phyloP scores from a whole-genome alignment of 2,797 vertebrate genomes.

The Enteromius treurensis region DNA sequence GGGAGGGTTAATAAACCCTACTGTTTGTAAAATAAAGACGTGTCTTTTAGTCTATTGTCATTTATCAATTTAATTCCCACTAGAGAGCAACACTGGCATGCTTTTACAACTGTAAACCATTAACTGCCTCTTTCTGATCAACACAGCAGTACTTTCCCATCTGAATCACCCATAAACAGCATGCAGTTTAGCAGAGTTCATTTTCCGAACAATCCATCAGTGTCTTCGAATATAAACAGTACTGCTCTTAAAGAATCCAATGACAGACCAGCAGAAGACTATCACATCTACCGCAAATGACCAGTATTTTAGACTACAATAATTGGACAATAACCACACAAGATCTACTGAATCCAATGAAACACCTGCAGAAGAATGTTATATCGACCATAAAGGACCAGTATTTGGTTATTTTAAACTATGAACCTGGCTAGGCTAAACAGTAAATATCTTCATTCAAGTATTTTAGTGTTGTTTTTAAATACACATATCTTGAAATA shows the following conservation, averaged over 20 bases:
- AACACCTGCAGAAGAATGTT: not conserved
- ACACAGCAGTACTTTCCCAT: constrained; percentile 62
- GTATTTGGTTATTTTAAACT: not conserved
- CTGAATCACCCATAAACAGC: constrained; percentile 55
- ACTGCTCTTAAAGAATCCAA: constrained; percentile 20
- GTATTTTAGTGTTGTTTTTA: not conserved
- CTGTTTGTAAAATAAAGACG: not conserved
- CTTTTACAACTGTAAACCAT: constrained; percentile 69
- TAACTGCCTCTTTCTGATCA: constrained; percentile 67
- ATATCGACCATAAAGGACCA: not conserved
- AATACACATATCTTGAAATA: no score
- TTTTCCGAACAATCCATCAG: constrained; percentile 33
- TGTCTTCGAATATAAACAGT: constrained; percentile 2
- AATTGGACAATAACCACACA: not conserved
- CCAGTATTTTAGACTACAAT: not conserved
- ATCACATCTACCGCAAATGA: not conserved
- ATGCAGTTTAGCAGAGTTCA: not conserved
- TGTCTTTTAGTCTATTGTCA: constrained; percentile 44
- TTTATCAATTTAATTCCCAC: constrained; percentile 55
- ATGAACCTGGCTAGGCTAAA: not conserved
- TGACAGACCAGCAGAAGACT: not conserved
- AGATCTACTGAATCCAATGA: not conserved
- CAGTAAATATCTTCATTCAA: not conserved
- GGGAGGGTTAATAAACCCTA: not conserved
- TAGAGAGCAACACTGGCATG: constrained; percentile 31